Conservation (phyloP, 2,797 vertebrate genomes). For the Megalops cyprinoides region DNA sequence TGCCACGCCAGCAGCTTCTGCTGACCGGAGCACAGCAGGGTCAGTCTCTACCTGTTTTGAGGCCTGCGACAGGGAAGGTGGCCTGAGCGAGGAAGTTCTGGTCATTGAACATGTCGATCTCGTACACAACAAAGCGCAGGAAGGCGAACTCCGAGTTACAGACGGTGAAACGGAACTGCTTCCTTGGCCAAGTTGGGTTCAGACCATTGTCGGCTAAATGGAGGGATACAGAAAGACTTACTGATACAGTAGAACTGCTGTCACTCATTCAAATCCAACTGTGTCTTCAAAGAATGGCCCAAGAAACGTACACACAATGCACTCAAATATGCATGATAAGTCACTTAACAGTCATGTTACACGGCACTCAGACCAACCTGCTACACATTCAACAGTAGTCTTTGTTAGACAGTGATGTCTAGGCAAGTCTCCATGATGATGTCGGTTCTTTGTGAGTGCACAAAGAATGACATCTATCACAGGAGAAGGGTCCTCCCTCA, state of each 20-base stretch:
- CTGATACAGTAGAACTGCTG: neutral
- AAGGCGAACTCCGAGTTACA: constrained; percentile 91
- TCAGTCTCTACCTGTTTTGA: constrained; percentile 84
- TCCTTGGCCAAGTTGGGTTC: constrained; percentile 91
- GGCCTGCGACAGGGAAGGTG: constrained; percentile 89
- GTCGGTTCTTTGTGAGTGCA: too few relatives aligned
- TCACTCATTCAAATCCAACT: neutral
- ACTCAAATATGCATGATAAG: too few relatives aligned
- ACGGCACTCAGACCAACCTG: too few relatives aligned
- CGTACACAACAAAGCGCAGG: constrained; percentile 94
- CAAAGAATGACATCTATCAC: neutral
- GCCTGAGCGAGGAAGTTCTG: constrained; percentile 98
- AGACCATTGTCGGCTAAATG: constrained; percentile 91
- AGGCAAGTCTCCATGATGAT: too few relatives aligned
- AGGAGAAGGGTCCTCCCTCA: constrained; percentile 58
- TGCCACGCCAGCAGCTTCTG: neutral
- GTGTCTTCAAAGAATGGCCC: neutral
- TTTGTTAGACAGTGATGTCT: too few relatives aligned
- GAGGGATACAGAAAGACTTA: neutral
- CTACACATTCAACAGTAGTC: too few relatives aligned
- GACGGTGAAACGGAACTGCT: constrained; percentile 88
- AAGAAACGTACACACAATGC: neutral
- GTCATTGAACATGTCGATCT: constrained; percentile 99
- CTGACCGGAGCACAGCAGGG: neutral
- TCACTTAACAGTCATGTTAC: too few relatives aligned